phyloP scores from a whole-genome alignment of 2,888 invertebrate species.

The Drosophila putrida region DNA sequence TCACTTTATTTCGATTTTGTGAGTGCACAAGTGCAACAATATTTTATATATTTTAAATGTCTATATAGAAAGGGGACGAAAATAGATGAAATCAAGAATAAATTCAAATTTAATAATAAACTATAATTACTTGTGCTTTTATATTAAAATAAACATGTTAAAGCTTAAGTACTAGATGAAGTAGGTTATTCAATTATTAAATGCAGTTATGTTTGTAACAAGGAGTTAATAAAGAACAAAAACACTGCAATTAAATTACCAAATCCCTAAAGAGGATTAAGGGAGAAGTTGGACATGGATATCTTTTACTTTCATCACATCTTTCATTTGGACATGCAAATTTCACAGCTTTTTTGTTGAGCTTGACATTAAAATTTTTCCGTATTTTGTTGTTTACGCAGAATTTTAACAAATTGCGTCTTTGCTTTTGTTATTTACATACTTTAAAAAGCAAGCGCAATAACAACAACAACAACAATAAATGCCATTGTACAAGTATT shows the following conservation, averaged over 20 bases:
- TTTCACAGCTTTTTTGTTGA: constrained; percentile 31
- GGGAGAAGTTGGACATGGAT: not conserved
- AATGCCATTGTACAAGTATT: constrained; percentile 10
- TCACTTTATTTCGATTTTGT: constrained; percentile 14
- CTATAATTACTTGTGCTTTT: too few species aligned
- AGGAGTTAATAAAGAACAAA: too few species aligned
- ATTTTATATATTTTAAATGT: constrained; percentile 7
- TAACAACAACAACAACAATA: constrained; percentile 32
- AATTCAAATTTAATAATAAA: too few species aligned
- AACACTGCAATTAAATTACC: too few species aligned
- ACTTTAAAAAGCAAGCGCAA: constrained; percentile 34
- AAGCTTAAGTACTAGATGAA: too few species aligned
- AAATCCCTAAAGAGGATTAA: not conserved
- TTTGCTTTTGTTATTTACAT: constrained; percentile 61
- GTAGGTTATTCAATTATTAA: too few species aligned
- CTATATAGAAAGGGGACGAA: not conserved
- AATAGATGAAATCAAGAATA: constrained; percentile 3
- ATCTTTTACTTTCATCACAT: constrained; percentile 29
- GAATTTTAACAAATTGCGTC: constrained; percentile 62
- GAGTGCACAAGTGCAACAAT: constrained; percentile 14
- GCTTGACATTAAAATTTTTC: constrained; percentile 49
- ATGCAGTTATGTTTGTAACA: too few species aligned
- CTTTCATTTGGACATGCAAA: constrained; percentile 32
- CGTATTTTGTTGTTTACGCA: constrained; percentile 49
- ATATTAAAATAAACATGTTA: too few species aligned